Base-by-base conservation (phyloP, 1,140 invertebrate species). In the Patella vulgata region DNA sequence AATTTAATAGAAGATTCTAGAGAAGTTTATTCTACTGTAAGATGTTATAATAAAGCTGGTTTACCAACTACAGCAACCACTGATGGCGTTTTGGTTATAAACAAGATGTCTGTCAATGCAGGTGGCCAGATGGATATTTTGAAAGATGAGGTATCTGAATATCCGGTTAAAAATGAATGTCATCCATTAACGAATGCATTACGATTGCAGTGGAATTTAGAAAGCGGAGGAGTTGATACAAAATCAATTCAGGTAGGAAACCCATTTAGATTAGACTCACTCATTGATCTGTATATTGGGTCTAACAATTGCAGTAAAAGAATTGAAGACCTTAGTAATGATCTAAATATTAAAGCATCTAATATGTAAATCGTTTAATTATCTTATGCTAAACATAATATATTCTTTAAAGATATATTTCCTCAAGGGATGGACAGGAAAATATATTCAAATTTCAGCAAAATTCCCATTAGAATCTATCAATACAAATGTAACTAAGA, bases 11-110 rank as follows among this genome's bases (percentile, higher is more conserved):
- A 17, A 3, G 1, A 31, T 8, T 30, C 40, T 4, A 17, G 52
- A 48, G 55, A 50, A 39, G 42, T 64, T 12, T 68, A 65, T 59
- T 51, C 54, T n/a, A 68, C 61, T 21, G 40, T 73, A 19, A 42
- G 64, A 11, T 68, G 66, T 51, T 46, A 55, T 23, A 73, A 68
- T 53, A 63, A 63, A 17, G 71, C 68, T 23, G 71, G 71, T 23
- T 39, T 69, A 11, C 50, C 55, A 27, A 50, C 53, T 12, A 23
- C 44, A 3, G 44, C 17, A 12, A 58, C 63, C 9, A 63, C 63
- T 2, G 58, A 73, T 55, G 70, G 70, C 30, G 67, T 73, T 4
- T 63, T 55, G 30, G 63, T 73, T 27, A 55, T 59, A 19, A 30
- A 54, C 17, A 27, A 27, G 8, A 30, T 33, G 12, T 28, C 57